Base-by-base conservation (phyloP, 2,797 vertebrate species). In the Sebastes cheni region DNA sequence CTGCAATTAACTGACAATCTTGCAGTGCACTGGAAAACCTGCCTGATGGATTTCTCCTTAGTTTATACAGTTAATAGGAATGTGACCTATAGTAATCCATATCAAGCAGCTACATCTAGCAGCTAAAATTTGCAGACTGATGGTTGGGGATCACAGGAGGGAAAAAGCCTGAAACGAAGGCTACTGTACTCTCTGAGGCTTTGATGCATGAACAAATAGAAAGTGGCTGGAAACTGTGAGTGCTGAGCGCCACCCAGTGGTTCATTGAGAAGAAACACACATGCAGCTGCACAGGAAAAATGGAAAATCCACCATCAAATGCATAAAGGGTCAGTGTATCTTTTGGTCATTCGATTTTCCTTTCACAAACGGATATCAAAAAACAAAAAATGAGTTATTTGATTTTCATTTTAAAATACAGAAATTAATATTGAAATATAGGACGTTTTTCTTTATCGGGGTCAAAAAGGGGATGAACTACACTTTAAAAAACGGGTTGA, bases 181-280 rank as follows among this genome's bases (percentile, higher is more conserved):
- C 23, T 23, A 27, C 61, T 67, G 60, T 73, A 65, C 16, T 36
- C 52, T 59, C 64, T 71, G 42, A 66, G 36, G 54, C 71, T 72
- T 62, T 70, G 25, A 65, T 46, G 65, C 27, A 23, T 68, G 29
- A 46, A 32, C 7, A 14, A 22, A 59, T 4, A n/a, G 25, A 13
- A 14, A 69, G 12, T 1, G 3, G 5, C 3, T 65, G 20, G 9
- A 65, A 86, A 81, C 11, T 77, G 2, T 87, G 75, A 71, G 68
- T n/a, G 18, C 5, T 29, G 82, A 85, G 89, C 89, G 8, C 92
- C 90, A 88, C 77, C 91, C 62, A 83, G 89, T 91, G 93, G 39
- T 27, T 18, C 5, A 29, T 13, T 58, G 14, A n/a, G 20, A 67
- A 22, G 6, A 69, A 39, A 29, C 4, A 4, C n/a, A 3, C 18